Evolutionary conservation across 1,140 invertebrate species (phyloP).

Genomic region (Pogonus chalceus): DNA sequence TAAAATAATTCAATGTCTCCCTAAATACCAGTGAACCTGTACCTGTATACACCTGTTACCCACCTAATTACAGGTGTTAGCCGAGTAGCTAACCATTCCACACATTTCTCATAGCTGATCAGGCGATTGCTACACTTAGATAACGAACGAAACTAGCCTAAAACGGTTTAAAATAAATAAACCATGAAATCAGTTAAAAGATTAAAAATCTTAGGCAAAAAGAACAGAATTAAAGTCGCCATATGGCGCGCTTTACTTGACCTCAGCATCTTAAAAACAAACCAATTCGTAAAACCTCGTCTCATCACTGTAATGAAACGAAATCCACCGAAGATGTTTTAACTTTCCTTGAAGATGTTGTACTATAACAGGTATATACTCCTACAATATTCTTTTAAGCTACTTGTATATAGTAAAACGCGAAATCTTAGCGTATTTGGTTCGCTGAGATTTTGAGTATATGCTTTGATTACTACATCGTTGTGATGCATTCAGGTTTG

Average conservation of each 20-base stretch:
- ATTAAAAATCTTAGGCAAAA: constrained; percentile 4
- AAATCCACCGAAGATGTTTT: background rate
- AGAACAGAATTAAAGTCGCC: constrained; percentile 1
- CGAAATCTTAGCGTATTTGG: no score
- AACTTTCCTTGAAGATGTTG: background rate
- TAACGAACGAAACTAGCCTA: background rate
- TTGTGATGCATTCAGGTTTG: no score
- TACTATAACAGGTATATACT: constrained; percentile 5
- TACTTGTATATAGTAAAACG: background rate
- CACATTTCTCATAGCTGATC: background rate
- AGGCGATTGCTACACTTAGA: background rate
- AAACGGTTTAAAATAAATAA: constrained; percentile 8
- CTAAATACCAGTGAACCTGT: background rate
- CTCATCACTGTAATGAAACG: background rate
- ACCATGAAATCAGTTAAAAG: constrained; percentile 5
- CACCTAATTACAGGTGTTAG: background rate
- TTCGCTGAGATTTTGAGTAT: no score
- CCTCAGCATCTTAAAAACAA: background rate
- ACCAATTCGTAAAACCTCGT: background rate
- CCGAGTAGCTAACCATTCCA: background rate
- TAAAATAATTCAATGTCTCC: no score
- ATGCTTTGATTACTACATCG: no score
- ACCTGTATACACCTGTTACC: background rate
- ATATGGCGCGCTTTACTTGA: background rate
- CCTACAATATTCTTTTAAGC: constrained; percentile 1